Conservation (phyloP, 2,888 invertebrate species). For the Ecdyonurus torrentis region DNA sequence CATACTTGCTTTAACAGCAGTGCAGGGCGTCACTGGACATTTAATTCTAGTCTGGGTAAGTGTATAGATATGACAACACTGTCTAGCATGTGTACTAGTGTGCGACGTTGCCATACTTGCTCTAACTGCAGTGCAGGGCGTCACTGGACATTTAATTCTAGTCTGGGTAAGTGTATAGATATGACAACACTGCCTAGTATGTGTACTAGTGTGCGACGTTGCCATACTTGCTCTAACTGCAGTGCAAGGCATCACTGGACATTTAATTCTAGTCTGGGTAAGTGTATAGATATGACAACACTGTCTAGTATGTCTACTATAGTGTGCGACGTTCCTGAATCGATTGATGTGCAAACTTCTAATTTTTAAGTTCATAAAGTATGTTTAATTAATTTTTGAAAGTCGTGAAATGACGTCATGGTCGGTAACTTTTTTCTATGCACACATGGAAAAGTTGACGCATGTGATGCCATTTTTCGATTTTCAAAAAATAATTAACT, state of each 20-base stretch:
- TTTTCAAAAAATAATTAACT: too few relatives aligned
- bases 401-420: too few relatives aligned
- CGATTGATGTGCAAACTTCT: too few relatives aligned
- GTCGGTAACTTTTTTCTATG: too few relatives aligned
- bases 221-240: conserved; percentile 61
- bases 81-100: conserved; percentile 58
- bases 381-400: too few relatives aligned
- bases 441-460: too few relatives aligned
- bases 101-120: conserved; percentile 61
- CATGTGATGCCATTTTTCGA: too few relatives aligned
- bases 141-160: conserved; percentile 20
- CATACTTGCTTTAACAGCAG: conserved; percentile 58
- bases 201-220: conserved; percentile 59
- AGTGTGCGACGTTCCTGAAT: conserved; percentile 59
- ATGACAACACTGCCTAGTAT: conserved; percentile 52
- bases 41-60: conserved; percentile 17
- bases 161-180: conserved; percentile 16
- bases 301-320: conserved; percentile 57
- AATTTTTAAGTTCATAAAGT: too few relatives aligned
- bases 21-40: conserved; percentile 39
- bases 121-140: conserved; percentile 57
- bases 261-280: conserved; percentile 17
- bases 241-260: conserved; percentile 42
- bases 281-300: too few relatives aligned
- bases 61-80: too few relatives aligned